Conservation (phyloP, 2,797 vertebrate species). For the Carduelis carduelis region DNA sequence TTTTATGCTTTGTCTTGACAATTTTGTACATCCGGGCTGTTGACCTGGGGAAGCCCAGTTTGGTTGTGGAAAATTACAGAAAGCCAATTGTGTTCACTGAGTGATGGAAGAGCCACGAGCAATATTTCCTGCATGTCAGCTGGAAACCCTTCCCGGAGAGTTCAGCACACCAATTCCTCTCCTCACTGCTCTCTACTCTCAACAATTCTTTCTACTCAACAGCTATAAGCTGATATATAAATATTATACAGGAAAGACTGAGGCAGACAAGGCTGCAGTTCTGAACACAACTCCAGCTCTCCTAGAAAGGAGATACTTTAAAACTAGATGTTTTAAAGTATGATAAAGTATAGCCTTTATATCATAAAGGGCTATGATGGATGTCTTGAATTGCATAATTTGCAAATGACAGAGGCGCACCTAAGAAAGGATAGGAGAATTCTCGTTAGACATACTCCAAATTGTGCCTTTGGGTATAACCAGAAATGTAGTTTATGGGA, state of each 20-base stretch:
- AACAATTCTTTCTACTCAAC: neutral
- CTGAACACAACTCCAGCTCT: neutral
- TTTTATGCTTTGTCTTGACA: neutral
- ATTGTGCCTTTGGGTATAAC: neutral
- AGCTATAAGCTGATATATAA: neutral
- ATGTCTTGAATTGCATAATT: neutral
- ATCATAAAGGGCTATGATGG: neutral
- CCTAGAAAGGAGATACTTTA: neutral
- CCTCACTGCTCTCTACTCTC: conserved; percentile 33
- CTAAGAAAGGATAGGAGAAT: neutral
- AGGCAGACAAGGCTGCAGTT: neutral
- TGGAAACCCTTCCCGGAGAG: conserved; percentile 19
- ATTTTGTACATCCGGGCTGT: neutral
- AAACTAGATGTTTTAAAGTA: neutral
- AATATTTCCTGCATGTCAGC: conserved; percentile 44
- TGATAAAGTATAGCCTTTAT: too few relatives aligned
- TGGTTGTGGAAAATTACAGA: conserved; percentile 49
- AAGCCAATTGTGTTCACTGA: conserved; percentile 30
- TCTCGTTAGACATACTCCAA: neutral
- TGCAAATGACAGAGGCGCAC: neutral
- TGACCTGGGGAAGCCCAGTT: conserved; percentile 30
- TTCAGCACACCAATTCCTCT: conserved; percentile 41
- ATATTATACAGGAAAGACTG: neutral
- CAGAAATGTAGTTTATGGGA: neutral
- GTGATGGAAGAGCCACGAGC: conserved; percentile 30